Conservation (phyloP, 2,888 invertebrate species). For the Tortricodes alternella region DNA sequence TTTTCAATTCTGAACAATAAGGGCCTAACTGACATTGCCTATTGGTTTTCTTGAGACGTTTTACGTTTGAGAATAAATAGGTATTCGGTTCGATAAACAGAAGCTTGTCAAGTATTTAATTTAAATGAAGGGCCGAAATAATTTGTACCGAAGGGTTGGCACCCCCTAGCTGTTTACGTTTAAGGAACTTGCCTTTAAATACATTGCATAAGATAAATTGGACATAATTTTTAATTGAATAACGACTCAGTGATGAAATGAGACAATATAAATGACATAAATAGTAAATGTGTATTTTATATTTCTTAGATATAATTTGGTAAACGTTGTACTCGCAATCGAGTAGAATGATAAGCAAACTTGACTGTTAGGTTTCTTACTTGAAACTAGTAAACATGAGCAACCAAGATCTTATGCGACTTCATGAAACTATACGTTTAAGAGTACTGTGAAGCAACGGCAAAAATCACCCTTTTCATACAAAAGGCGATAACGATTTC, state of each 20-base stretch:
- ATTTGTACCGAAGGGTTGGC: slow-evolving; percentile 34
- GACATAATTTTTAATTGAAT: neutral
- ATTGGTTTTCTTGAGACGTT: slow-evolving; percentile 2
- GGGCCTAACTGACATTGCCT: neutral
- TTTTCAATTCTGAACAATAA: neutral
- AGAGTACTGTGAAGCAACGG: no score
- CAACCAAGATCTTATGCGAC: no score
- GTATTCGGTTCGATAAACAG: slow-evolving; percentile 32
- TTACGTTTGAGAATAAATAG: neutral
- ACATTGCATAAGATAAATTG: slow-evolving; percentile 3
- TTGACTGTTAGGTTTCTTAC: no score
- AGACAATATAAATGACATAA: neutral
- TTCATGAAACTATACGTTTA: no score
- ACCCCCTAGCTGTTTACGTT: slow-evolving; percentile 34
- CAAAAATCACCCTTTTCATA: no score
- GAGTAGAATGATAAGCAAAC: no score
- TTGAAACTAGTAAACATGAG: no score
- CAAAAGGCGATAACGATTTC: no score
- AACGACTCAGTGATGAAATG: no score
- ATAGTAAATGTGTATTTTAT: no score
- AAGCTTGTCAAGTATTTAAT: slow-evolving; percentile 41
- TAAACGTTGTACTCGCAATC: no score
- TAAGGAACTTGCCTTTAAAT: slow-evolving; percentile 1
- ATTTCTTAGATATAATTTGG: neutral
- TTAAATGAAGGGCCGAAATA: slow-evolving; percentile 37